These are phyloP conservation scores for Argynnis bischoffii DNA, from an alignment of 2,888 invertebrate genomes.

Conservation along the genomic window DNA sequence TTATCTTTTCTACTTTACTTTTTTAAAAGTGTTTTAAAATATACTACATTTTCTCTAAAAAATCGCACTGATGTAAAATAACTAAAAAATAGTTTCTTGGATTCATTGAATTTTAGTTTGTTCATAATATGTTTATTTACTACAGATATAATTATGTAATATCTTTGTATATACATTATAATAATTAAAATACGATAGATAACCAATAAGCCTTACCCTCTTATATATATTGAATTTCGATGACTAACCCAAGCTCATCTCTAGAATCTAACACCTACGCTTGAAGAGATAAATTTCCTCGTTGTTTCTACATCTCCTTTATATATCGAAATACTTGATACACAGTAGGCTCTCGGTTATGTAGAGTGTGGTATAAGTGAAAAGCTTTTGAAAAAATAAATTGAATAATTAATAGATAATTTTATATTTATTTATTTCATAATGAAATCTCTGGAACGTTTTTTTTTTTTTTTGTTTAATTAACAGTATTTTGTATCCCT, in stretches of 20 bases:
- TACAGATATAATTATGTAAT: too few relatives aligned
- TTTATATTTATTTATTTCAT: too few relatives aligned
- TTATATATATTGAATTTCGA: neutral
- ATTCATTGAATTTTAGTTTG: too few relatives aligned
- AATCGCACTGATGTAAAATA: too few relatives aligned
- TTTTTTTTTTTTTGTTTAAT: too few relatives aligned
- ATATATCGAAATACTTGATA: slow-evolving; percentile 75
- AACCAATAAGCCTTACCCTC: neutral
- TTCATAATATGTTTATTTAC: too few relatives aligned
- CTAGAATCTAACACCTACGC: slow-evolving; percentile 32
- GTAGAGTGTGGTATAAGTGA: slow-evolving; percentile 47
- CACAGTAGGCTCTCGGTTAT: slow-evolving; percentile 72
- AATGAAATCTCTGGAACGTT: too few relatives aligned
- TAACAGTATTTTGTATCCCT: too few relatives aligned
- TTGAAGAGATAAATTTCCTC: slow-evolving; percentile 67
- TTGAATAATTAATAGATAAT: too few relatives aligned
- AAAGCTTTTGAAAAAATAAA: slow-evolving; percentile 12
- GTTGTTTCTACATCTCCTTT: slow-evolving; percentile 76
- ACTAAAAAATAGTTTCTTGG: too few relatives aligned
- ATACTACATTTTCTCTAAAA: too few relatives aligned
- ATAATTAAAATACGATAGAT: neutral
- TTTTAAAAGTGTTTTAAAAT: neutral
- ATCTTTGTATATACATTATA: too few relatives aligned
- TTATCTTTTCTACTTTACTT: neutral
- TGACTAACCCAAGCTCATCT: slow-evolving; percentile 12